These are phyloP conservation scores for Passerculus sandwichensis DNA, from an alignment of 2,797 vertebrate species.

Conservation along the genomic window DNA sequence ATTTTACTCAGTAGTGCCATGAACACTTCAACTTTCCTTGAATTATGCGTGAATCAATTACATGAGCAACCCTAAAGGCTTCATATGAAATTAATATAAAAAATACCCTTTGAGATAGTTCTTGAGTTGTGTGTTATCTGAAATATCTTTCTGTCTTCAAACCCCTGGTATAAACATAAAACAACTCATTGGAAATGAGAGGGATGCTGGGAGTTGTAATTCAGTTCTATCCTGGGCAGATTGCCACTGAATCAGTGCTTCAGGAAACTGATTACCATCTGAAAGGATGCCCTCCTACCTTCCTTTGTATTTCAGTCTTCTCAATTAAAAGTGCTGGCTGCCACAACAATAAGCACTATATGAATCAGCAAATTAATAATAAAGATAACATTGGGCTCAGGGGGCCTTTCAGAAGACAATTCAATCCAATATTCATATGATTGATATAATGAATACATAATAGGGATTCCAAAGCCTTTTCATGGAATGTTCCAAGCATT, in stretches of 20 bases:
- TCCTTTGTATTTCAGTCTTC: slow-evolving; percentile 25
- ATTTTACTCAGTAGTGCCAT: not conserved
- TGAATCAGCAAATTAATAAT: slow-evolving; percentile 35
- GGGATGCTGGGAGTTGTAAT: slow-evolving; percentile 38
- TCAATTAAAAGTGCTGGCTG: slow-evolving; percentile 34
- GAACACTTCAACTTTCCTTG: not conserved
- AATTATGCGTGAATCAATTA: slow-evolving; percentile 22
- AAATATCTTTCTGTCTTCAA: slow-evolving; percentile 32
- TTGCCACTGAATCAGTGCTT: slow-evolving; percentile 40
- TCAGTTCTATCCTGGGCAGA: slow-evolving; percentile 33
- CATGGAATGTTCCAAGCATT: not conserved
- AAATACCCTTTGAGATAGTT: not conserved
- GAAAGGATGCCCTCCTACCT: slow-evolving; percentile 20
- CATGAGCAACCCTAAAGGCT: not conserved
- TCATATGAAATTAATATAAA: not conserved
- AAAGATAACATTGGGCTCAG: not conserved
- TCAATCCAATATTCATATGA: not conserved
- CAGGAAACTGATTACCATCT: slow-evolving; percentile 34
- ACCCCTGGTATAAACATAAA: slow-evolving; percentile 39
- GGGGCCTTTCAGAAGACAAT: not conserved
- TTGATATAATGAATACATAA: not conserved
- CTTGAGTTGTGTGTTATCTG: not conserved
- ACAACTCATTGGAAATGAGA: slow-evolving; percentile 3
- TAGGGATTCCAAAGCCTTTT: not conserved
- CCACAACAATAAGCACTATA: not conserved